Evolutionary conservation across 1,140 invertebrate species (phyloP).

Genomic region (Penaeus vannamei): DNA sequence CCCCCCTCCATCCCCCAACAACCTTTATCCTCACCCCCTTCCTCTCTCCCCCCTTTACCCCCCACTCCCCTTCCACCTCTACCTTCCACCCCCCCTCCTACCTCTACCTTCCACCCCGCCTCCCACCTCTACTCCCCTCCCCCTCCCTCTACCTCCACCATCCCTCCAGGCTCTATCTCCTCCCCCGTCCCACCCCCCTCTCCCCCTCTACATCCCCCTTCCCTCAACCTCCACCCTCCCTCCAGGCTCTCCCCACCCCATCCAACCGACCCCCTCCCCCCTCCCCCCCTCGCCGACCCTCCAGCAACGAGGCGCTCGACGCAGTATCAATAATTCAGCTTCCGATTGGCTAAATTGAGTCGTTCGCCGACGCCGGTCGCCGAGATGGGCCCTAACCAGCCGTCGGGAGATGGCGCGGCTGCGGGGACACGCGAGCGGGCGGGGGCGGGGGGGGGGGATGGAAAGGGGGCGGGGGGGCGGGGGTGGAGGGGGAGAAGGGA

Average conservation of each 20-base stretch:
- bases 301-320: not conserved
- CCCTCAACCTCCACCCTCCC: not conserved
- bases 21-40: no score
- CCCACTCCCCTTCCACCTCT: no score
- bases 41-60: no score
- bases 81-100: no score
- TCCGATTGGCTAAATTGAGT: constrained; percentile 1
- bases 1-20: no score
- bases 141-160: no score
- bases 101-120: no score
- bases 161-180: no score
- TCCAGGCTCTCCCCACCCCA: not conserved
- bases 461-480: not conserved
- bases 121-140: no score
- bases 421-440: not conserved
- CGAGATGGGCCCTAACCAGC: not conserved
- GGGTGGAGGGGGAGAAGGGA: no score
- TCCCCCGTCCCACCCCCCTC: no score
- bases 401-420: not conserved
- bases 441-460: not conserved
- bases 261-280: not conserved
- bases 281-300: not conserved
- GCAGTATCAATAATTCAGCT: constrained; percentile 21
- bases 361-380: not conserved
- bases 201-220: no score